Conservation (phyloP, 2,113 vertebrate species). For the Pseudorasbora parva region DNA sequence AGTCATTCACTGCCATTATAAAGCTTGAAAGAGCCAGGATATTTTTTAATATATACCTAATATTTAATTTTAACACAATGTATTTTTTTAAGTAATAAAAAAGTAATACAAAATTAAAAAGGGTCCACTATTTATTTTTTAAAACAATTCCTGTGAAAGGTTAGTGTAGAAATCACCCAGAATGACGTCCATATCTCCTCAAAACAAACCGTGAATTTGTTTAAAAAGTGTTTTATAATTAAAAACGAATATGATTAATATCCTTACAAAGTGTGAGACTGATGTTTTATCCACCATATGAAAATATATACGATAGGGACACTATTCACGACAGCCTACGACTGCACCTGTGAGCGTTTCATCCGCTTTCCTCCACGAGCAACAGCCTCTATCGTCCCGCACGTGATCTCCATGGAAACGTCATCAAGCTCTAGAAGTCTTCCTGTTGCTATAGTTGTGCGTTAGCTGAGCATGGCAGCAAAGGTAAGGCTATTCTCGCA, state of each 20-base stretch:
- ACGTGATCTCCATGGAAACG: slow-evolving; percentile 70
- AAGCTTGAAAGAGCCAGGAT: no score
- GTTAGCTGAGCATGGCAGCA: slow-evolving; percentile 76
- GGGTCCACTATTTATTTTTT: no score
- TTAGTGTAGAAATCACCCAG: not conserved
- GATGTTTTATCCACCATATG: not conserved
- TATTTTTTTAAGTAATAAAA: no score
- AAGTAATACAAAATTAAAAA: no score
- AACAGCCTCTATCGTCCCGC: slow-evolving; percentile 9
- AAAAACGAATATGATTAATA: not conserved
- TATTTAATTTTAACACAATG: no score
- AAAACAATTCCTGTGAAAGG: not conserved
- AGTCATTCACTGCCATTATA: no score
- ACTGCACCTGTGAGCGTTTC: not conserved
- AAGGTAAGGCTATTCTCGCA: slow-evolving; percentile 72
- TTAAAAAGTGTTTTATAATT: no score
- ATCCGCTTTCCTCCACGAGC: slow-evolving; percentile 46
- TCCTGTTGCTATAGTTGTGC: slow-evolving; percentile 50
- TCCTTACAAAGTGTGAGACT: not conserved
- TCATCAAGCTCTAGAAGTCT: slow-evolving; percentile 66
- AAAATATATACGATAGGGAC: not conserved
- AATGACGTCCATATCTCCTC: not conserved
- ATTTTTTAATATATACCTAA: no score
- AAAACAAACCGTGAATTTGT: not conserved
- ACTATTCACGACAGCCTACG: not conserved